Base-by-base conservation (phyloP, 2,888 invertebrate genomes). In the Hypomecis punctinalis region DNA sequence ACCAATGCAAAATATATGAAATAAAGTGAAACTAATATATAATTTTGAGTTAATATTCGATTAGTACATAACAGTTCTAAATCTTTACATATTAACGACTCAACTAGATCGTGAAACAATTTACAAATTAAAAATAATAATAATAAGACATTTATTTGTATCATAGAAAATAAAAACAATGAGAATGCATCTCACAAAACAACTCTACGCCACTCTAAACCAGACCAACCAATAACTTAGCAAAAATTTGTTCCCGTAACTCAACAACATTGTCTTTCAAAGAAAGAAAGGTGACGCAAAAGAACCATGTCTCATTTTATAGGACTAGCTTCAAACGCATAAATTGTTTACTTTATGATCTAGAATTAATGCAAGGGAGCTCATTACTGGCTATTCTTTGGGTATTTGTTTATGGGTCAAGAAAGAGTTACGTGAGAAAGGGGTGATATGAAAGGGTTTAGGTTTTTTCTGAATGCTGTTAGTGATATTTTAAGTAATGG, bases 371-470 rank as follows among this genome's bases (percentile, higher is more conserved):
- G 84, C 82, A 81, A 57, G 55, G 77, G 77, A 79, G 80, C 89
- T 93, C 93, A 93, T 93, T 93, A 93, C 88, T 74, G 86, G 83
- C 85, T 86, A 92, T 93, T 92, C 92, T 92, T 89, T 73, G 83
- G 85, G 84, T 85, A 82, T 85, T 85, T 88, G 86, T 86, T 89
- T 88, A 85, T 88, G 90, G 92, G 91, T 91, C 92, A 92, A 91
- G 89, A 80, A 88, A 91, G 88, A 90, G 81, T 87, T 88, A 90
- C 83, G 88, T 91, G 91, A 82, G 90, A 91, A 85, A 81, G 76
- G 80, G 83, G 77, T 78, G 73, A 77, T 71, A 63, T 68, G 70
- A 69, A 81, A 80, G 79, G 83, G 81, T 67, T 52, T 42, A 63
- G 48, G 65, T 72, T 72, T 68, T 72, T 66, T 48, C 23, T 11